Evolutionary conservation across 2,113 vertebrate species (phyloP).

Genomic region (Archocentrus centrarchus): DNA sequence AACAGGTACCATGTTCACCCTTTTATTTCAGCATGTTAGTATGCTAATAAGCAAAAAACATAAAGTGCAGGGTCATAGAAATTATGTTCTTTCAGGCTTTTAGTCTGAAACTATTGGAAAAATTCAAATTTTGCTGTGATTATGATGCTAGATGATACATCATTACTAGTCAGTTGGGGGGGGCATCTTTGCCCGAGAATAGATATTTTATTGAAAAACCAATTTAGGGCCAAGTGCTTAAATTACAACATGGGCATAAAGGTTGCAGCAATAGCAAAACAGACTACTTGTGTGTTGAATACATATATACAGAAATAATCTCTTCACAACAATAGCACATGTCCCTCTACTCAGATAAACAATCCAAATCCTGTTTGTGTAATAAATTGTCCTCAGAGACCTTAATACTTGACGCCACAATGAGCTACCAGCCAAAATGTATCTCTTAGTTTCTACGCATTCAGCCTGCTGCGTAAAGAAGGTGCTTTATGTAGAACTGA

Average conservation of each 20-base stretch:
- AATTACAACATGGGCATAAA: neutral
- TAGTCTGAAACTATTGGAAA: too few relatives aligned
- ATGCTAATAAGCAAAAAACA: too few relatives aligned
- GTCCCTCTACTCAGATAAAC: conserved; percentile 28
- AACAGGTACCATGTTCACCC: neutral
- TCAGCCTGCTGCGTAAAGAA: conserved; percentile 20
- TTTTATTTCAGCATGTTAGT: too few relatives aligned
- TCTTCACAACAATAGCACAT: conserved; percentile 19
- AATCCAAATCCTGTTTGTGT: conserved; percentile 31
- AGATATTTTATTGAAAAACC: neutral
- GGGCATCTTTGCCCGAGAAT: neutral
- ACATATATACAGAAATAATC: conserved; percentile 24
- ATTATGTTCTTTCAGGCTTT: too few relatives aligned
- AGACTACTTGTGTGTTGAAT: conserved; percentile 10
- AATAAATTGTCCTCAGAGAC: conserved; percentile 38
- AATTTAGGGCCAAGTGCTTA: neutral
- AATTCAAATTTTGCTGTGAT: neutral
- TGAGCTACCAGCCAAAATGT: neutral
- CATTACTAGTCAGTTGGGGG: neutral
- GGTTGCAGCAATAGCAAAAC: neutral
- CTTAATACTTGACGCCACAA: conserved; percentile 17
- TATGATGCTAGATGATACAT: too few relatives aligned
- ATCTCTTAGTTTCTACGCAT: neutral
- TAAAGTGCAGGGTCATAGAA: too few relatives aligned
- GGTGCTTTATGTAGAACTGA: conserved; percentile 24